Base-by-base conservation (phyloP, 2,113 vertebrate species). In the Bufo bufo region DNA sequence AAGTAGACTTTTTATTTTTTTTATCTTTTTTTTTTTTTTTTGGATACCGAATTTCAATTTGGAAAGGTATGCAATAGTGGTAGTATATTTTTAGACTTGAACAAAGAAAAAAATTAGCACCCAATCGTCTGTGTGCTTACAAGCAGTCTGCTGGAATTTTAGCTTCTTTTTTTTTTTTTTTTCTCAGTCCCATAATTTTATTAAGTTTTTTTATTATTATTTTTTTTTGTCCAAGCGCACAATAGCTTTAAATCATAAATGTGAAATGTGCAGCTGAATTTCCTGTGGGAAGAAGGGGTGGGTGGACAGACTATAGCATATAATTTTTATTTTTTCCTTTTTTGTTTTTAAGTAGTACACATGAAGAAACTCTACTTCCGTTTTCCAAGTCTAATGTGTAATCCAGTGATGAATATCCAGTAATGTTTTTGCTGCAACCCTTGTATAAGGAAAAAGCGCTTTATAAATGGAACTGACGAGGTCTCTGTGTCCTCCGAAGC, bases 31-130 rank as follows among this genome's bases (percentile, higher is more conserved):
- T 47, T 74, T 47, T 1, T 45, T 23, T 66, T 33, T 23, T 20
- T n/a, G 6, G 11, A 92, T 91, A 86, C 91, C 93, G 91, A 10
- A 84, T 90, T 93, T 94, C 90, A 90, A 90, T 91, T 92, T 91
- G 90, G 90, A 90, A 86, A 91, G 90, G 89, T 85, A 69, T 90
- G 80, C 59, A 65, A 7, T 14, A 63, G 61, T 83, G 81, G 23
- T 81, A 23, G 61, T 13, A 13, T 50, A 69, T 83, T 49, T 65
- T 49, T 50, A 82, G 43, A 49, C 58, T 82, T 82, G 4, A 63
- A 45, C 13, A 49, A 75, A 49, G 13, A 47, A 49, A 74, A 13
- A 47, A 45, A 9, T 78, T 14, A 20, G 49, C 23, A 56, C 77
- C 49, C 77, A 20, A 77, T 77, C 49, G 43, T 45, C 47, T 78